phyloP scores from a whole-genome alignment of 2,797 vertebrate species.

The Takifugu ocellatus region DNA sequence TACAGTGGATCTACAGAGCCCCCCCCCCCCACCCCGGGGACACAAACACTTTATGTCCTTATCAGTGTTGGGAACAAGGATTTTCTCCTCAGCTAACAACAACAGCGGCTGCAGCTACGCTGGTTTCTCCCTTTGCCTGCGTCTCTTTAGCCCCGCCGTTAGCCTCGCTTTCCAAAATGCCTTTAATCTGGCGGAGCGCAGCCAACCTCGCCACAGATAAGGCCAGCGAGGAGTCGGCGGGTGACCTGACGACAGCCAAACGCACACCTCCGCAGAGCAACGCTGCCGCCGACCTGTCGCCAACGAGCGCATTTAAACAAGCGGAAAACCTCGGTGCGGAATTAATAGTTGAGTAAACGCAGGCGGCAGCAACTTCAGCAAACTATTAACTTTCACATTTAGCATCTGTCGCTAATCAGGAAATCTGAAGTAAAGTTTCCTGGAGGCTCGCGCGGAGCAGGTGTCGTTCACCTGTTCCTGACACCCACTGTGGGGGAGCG shows the following conservation, averaged over 20 bases:
- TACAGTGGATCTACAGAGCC: constrained; percentile 71
- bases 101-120: constrained; percentile 58
- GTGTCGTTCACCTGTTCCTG: constrained; percentile 69
- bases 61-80: constrained; percentile 76
- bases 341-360: too few species aligned
- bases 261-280: constrained; percentile 7
- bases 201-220: constrained; percentile 61
- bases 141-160: constrained; percentile 54
- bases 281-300: too few species aligned
- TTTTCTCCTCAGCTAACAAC: constrained; percentile 73
- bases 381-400: too few species aligned
- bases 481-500: constrained; percentile 47
- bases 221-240: constrained; percentile 46
- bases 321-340: too few species aligned
- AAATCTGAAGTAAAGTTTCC: neutral
- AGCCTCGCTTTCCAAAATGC: constrained; percentile 43
- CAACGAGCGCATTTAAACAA: too few species aligned
- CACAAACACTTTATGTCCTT: constrained; percentile 73
- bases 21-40: constrained; percentile 62
- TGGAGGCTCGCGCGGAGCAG: constrained; percentile 34
- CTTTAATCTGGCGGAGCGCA: constrained; percentile 66
- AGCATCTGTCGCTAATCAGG: too few species aligned
- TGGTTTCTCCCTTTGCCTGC: constrained; percentile 39
- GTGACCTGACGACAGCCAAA: constrained; percentile 33
- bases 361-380: neutral